These are phyloP conservation scores for Eudasyphora cyanicolor DNA, from an alignment of 2,888 invertebrate species.

Conservation along the genomic window DNA sequence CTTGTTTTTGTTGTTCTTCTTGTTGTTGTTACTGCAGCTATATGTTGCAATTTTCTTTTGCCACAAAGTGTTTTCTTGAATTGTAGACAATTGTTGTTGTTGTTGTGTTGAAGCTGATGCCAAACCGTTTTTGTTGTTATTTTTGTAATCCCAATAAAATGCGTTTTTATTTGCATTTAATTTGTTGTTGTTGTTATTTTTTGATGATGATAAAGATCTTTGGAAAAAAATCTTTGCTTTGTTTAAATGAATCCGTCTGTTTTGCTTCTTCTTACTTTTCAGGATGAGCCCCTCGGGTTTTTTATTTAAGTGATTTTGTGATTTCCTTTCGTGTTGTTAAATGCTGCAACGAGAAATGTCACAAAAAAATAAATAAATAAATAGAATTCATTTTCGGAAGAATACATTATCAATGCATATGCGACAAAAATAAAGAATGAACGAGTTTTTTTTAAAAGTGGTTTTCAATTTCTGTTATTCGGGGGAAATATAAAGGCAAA, in stretches of 20 bases:
- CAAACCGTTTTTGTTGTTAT: slow-evolving; percentile 79
- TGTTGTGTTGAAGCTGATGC: slow-evolving; percentile 68
- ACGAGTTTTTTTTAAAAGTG: neutral
- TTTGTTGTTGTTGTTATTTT: slow-evolving; percentile 51
- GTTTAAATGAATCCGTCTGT: neutral
- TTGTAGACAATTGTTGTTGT: slow-evolving; percentile 29
- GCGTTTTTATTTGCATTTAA: slow-evolving; percentile 75
- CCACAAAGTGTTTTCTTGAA: too few relatives aligned
- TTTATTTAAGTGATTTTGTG: slow-evolving; percentile 5
- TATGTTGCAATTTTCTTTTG: too few relatives aligned
- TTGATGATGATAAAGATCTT: slow-evolving; percentile 3
- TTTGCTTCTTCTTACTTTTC: too few relatives aligned
- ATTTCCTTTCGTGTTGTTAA: slow-evolving; percentile 61
- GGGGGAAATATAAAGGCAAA: neutral
- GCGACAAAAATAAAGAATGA: slow-evolving; percentile 18
- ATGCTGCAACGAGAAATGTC: slow-evolving; percentile 77
- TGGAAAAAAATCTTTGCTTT: slow-evolving; percentile 7
- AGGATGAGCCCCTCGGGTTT: neutral
- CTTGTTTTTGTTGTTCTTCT: slow-evolving; percentile 17
- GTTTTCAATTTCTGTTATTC: neutral
- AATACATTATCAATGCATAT: slow-evolving; percentile 54
- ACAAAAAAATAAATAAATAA: slow-evolving; percentile 47
- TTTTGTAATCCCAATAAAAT: slow-evolving; percentile 74
- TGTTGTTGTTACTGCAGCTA: slow-evolving; percentile 49
- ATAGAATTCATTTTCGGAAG: slow-evolving; percentile 29